Evolutionary conservation across 2,888 invertebrate genomes (phyloP).

Genomic region (Branchipolynoe longqiensis): DNA sequence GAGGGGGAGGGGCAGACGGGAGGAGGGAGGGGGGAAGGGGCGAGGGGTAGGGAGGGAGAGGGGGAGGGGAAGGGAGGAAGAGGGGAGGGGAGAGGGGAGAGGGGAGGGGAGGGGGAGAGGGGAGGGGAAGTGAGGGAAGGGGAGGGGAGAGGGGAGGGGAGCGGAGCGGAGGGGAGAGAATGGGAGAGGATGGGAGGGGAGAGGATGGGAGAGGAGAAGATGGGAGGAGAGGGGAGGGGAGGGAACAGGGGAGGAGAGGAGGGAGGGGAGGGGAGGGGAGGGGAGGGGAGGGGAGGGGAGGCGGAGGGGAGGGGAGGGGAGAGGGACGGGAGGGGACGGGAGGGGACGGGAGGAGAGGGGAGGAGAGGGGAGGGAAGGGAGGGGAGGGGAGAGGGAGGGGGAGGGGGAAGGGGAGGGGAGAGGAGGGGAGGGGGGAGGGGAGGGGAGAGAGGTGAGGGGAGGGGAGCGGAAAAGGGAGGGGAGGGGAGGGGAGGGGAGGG

Average conservation of each 20-base stretch:
- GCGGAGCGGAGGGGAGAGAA: not conserved
- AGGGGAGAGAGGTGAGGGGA: not conserved
- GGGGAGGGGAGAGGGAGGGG: not conserved
- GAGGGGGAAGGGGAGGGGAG: not conserved
- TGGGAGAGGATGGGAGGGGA: not conserved
- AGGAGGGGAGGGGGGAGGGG: not conserved
- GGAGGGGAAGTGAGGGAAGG: not conserved
- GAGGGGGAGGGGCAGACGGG: not conserved
- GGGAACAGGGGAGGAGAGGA: slow-evolving; percentile 13
- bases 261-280: not conserved
- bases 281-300: not conserved
- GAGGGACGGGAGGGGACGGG: not conserved
- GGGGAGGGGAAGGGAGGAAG: not conserved
- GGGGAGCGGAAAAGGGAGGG: not conserved
- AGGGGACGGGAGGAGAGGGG: slow-evolving; percentile 20
- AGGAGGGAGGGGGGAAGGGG: not conserved
- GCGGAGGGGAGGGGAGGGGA: not conserved
- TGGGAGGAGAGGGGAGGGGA: not conserved
- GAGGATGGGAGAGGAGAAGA: not conserved
- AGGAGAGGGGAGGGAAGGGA: not conserved
- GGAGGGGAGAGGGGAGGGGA: not conserved
- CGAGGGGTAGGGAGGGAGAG: not conserved
- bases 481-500: not conserved
- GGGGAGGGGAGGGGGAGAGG: not conserved
- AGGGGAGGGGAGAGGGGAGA: not conserved